A percentile compares a stretch with the other conserved stretches of the same genome.
Conservation (phyloP, 2,888 invertebrate species). For the Caenorhabditis macrosperma region DNA sequence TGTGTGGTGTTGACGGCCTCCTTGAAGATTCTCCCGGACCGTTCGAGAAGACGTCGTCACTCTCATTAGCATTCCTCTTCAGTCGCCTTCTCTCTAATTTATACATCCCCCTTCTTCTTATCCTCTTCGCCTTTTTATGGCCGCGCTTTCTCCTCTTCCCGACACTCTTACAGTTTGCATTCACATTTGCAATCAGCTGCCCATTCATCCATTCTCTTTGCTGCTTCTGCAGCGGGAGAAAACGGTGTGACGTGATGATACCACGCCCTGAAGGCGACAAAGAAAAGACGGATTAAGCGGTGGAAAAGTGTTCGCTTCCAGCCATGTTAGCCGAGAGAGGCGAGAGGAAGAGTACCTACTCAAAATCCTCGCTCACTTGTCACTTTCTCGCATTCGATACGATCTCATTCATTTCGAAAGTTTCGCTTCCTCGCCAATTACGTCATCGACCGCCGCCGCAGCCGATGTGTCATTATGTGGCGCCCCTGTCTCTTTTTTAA, state of each 20-base stretch:
- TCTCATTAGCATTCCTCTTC: constrained; percentile 51
- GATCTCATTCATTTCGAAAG: constrained; percentile 44
- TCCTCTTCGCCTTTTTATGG: constrained; percentile 43
- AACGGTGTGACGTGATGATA: constrained; percentile 9
- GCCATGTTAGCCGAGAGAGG: constrained; percentile 1
- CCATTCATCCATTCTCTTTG: constrained; percentile 41
- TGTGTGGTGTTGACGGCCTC: constrained; percentile 18
- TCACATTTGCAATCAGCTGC: constrained; percentile 51
- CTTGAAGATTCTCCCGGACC: constrained; percentile 6
- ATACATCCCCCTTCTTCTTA: constrained; percentile 41
- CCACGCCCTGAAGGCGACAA: constrained; percentile 1
- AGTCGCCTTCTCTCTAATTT: constrained; percentile 45
- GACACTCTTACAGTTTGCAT: constrained; percentile 31
- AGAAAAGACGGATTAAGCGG: constrained; percentile 26
- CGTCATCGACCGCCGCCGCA: constrained; percentile 15
- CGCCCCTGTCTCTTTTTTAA: constrained; percentile 29
- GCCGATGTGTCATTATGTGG: constrained; percentile 43
- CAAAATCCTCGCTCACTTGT: constrained; percentile 14
- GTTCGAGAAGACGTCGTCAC: neutral
- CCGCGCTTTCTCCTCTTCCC: constrained; percentile 17
- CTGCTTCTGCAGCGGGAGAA: too few species aligned
- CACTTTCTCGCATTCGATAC: constrained; percentile 43
- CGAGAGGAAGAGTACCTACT: neutral
- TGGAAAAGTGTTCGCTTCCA: constrained; percentile 32
- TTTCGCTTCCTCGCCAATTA: constrained; percentile 37